These are phyloP conservation scores for Hydrozoanthus tunicans DNA, from an alignment of 64 coral and sea anemone genomes.

Conservation along the genomic window DNA sequence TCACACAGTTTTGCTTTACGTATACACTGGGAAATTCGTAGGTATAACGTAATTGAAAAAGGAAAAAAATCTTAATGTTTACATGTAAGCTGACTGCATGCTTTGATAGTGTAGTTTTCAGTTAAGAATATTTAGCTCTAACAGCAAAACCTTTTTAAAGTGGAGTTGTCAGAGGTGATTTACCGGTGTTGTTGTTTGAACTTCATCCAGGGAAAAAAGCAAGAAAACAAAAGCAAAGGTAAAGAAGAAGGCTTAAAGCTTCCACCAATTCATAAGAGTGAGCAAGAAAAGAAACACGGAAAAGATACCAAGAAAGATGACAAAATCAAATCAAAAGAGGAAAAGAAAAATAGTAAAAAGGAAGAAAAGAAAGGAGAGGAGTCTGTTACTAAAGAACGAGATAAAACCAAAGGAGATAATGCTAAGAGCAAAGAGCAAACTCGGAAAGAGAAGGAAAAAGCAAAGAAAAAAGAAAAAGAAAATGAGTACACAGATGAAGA, in stretches of 20 bases:
- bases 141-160: too few species aligned
- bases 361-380: background rate
- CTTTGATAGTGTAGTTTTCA: background rate
- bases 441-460: conserved; percentile 11
- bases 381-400: background rate
- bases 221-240: conserved; percentile 12
- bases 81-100: background rate
- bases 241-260: conserved; percentile 21
- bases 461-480: conserved; percentile 9
- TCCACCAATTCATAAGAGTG: conserved; percentile 29
- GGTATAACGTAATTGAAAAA: background rate
- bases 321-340: conserved; percentile 5
- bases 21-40: too few species aligned
- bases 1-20: too few species aligned
- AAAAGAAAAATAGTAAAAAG: background rate
- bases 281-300: conserved; percentile 15
- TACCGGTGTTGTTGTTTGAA: background rate
- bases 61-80: background rate
- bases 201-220: background rate
- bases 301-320: conserved; percentile 34
- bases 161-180: background rate
- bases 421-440: conserved; percentile 5
- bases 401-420: background rate
- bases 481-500: conserved; percentile 32
- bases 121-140: too few species aligned